Evolutionary conservation across 2,797 vertebrate genomes (phyloP), one percentile per base, ranked within the genome.

Genomic region (Gastrophryne carolinensis): DNA sequence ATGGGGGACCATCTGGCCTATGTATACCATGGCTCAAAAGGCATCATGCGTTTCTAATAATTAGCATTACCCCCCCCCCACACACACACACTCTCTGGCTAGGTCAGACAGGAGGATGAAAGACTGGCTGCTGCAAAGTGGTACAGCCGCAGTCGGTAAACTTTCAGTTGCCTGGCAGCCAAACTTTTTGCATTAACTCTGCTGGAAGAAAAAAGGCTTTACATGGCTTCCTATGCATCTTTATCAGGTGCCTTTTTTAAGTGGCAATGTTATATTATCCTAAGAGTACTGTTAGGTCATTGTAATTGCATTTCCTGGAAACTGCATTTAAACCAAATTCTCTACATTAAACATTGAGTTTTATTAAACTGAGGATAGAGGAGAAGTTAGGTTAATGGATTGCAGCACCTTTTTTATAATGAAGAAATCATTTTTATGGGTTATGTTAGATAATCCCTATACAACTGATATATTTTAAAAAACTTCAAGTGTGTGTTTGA

Each of bases 381-480:
- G 17, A 44, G 39, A 44, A 44, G n/a, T 44, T 54, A 32, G 17
- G 32, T 30, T 37, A 13, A 3, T 7, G n/a, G 47, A 67, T 53
- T 19, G 24, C 19, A 5, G 10, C 27, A 44, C 26, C 19, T 67
- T 24, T 30, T 66, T 12, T 52, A 27, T 24, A 50, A 21, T 52
- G 61, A 32, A 30, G 13, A 23, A 35, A 53, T n/a, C 64, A 26
- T 67, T 35, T 17, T 53, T 67, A 21, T 53, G 49, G 17, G 24
- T 49, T 53, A 67, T 24, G 6, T 53, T 52, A 21, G 34, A 13
- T 67, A 67, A 67, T 67, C 64, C 62, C 13, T 13, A 67, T 17
- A 32, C 26, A 53, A 53, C 49, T 52, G 62, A 65, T 65, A 49
- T 47, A n/a, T n/a, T n/a, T 23, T n/a, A 24, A 24, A 35, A 3